A percentile compares a stretch with the other conserved stretches of the same genome.
phyloP scores from a whole-genome alignment of 2,113 vertebrate genomes.

The Phainopepla nitens region DNA sequence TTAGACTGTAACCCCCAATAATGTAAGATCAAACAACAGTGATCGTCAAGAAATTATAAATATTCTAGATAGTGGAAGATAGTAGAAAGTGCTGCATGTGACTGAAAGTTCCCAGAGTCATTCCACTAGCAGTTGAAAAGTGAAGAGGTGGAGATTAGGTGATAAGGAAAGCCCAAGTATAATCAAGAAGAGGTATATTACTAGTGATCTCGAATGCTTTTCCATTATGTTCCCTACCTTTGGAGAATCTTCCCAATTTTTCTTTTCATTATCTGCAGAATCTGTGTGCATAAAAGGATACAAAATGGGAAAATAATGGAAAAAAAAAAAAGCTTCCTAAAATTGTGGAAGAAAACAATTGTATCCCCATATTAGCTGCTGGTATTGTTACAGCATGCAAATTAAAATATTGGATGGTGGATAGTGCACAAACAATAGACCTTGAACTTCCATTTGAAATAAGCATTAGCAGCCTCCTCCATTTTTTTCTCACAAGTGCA shows the following conservation, averaged over 20 bases:
- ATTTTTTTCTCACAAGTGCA: not conserved
- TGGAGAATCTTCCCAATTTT: constrained; percentile 7
- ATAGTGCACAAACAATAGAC: constrained; percentile 37
- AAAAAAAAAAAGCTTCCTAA: constrained; percentile 13
- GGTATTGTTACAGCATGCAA: constrained; percentile 29
- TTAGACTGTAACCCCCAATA: not conserved
- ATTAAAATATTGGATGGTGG: constrained; percentile 26
- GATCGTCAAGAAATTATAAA: not conserved
- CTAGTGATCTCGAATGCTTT: not conserved
- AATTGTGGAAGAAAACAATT: constrained; percentile 58
- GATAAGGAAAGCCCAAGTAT: not conserved
- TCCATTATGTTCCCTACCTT: not conserved
- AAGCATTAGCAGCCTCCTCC: not conserved
- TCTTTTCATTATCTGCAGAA: constrained; percentile 2
- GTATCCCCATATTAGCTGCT: not conserved
- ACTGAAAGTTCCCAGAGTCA: not conserved
- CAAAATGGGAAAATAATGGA: not conserved
- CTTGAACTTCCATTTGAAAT: constrained; percentile 44
- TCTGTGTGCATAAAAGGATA: constrained; percentile 4
- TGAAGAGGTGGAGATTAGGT: not conserved
- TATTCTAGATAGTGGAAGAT: not conserved
- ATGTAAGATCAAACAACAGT: not conserved
- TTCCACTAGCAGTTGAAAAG: not conserved
- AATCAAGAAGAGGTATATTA: not conserved
- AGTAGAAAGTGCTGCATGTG: not conserved